Percentiles rank a stretch among this genome's conserved stretches.
Evolutionary conservation across 2,888 invertebrate genomes (phyloP).

Genomic region (Xanthia togata): DNA sequence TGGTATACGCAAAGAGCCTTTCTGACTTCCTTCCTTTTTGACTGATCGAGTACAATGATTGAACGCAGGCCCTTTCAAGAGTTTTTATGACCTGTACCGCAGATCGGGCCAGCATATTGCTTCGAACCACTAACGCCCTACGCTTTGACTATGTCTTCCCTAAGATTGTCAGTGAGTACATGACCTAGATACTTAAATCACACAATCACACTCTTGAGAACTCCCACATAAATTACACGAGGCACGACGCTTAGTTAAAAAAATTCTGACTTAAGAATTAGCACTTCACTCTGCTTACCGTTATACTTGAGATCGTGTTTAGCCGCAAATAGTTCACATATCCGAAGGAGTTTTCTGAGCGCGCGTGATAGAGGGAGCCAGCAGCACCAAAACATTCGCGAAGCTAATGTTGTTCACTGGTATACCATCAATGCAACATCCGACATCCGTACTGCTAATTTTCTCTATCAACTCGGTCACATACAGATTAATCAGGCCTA

Average conservation of each 20-base stretch:
- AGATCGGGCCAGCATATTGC: slow-evolving; percentile 1
- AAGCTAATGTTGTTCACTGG: background rate
- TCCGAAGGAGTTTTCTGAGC: background rate
- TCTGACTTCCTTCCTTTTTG: too few relatives aligned
- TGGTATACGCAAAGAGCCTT: too few relatives aligned
- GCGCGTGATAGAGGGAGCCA: slow-evolving; percentile 5
- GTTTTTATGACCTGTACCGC: background rate
- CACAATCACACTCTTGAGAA: background rate
- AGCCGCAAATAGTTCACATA: background rate
- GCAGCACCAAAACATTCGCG: too few relatives aligned
- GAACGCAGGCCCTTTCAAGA: background rate
- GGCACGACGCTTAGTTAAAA: background rate
- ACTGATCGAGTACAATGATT: slow-evolving; percentile 5
- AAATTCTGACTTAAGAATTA: background rate
- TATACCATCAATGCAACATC: background rate
- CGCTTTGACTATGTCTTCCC: background rate
- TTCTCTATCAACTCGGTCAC: background rate
- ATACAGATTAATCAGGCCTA: background rate
- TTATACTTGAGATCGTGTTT: background rate
- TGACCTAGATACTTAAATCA: slow-evolving; percentile 20
- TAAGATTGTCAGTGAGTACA: slow-evolving; percentile 14
- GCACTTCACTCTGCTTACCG: background rate
- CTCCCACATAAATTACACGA: background rate
- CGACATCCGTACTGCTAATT: background rate
- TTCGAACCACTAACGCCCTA: background rate